Conservation (phyloP, 2,113 vertebrate species). For the Desmodus rotundus region DNA sequence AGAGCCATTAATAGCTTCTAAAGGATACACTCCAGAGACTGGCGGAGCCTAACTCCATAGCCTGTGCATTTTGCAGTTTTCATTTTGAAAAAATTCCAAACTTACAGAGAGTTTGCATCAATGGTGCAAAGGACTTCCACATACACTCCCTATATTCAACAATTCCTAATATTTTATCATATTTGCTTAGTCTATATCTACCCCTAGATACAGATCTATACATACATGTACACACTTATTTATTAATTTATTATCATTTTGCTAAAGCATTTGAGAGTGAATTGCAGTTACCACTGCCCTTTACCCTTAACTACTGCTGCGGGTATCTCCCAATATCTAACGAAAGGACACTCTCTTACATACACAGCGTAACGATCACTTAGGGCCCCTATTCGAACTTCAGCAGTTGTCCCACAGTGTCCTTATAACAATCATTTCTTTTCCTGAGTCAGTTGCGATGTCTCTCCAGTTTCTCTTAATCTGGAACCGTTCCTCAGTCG, state of each 20-base stretch:
- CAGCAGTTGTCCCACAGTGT: neutral
- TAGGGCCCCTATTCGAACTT: neutral
- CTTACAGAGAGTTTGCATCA: neutral
- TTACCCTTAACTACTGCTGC: neutral
- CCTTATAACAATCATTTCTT: neutral
- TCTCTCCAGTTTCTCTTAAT: neutral
- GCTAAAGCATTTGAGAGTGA: neutral
- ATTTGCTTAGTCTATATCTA: neutral
- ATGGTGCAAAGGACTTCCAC: neutral
- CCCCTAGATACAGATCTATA: neutral
- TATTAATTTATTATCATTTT: neutral
- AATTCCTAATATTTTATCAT: neutral
- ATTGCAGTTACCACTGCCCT: neutral
- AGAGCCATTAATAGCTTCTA: neutral
- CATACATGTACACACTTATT: neutral
- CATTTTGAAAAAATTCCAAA: neutral
- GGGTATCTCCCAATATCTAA: neutral
- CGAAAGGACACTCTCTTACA: neutral
- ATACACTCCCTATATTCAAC: neutral
- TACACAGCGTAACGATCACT: neutral
- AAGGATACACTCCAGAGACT: neutral
- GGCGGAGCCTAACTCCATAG: neutral
- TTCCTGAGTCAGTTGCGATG: neutral
- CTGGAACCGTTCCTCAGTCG: neutral
- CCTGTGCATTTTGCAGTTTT: neutral